Base-by-base conservation (phyloP, 2,797 vertebrate species). In the Hephaestus fuliginosus region DNA sequence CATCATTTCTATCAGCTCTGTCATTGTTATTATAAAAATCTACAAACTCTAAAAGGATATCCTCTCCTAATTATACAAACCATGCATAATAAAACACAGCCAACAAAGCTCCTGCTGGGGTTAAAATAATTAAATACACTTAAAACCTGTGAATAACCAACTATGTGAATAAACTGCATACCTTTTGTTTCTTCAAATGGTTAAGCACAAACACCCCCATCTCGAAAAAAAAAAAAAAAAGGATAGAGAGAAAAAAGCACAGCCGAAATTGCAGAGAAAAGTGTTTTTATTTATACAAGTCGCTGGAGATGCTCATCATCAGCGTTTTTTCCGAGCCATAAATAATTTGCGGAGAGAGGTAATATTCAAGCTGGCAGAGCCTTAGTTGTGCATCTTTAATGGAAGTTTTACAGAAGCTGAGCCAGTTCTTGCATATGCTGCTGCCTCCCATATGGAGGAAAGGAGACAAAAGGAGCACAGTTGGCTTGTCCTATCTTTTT, bases 341-440 rank as follows among this genome's bases (percentile, higher is more conserved):
- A 96, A 96, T 96, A 96, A 96, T 96, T 95, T 94, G 95, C 93
- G 89, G 92, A 90, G 94, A 95, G 94, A 94, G 94, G 95, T 96
- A 96, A 96, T 96, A 95, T 95, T 95, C 95, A 96, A 96, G 95
- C 95, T 96, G 95, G 95, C 94, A 91, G 93, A 96, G 94, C 93
- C 93, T 95, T 96, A 96, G 94, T 96, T 96, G 96, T 96, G 95
- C 95, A 96, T 96, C 95, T 96, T 96, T 96, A 96, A 96, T 96
- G 95, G 95, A 94, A 93, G 89, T 95, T 96, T 96, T 95, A 95
- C 96, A 96, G 95, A 96, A 96, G 94, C 93, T 48, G 88, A 93
- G 95, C 92, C 94, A 96, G 95, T 95, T 94, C 91, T 83, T 94
- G 92, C 95, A 96, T 96, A 96, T 96, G 95, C 92, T 92, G 91